Conservation (phyloP, 2,888 invertebrate genomes). For the Malthinus flaveolus region DNA sequence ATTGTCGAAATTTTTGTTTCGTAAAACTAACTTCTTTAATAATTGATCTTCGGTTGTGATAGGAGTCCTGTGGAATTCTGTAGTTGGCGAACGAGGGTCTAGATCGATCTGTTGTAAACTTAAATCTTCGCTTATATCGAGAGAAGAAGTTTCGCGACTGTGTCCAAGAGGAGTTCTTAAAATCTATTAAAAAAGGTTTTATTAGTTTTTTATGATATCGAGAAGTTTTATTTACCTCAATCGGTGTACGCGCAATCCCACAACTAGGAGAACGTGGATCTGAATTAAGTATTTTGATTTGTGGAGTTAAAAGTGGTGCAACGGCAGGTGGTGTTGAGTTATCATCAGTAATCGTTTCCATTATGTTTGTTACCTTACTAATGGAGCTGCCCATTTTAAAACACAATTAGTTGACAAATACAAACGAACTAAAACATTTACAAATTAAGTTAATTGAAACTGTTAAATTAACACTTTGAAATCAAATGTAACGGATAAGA, state of each 20-base stretch:
- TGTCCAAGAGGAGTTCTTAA: slow-evolving; percentile 8
- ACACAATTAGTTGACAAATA: neutral
- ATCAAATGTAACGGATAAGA: too few relatives aligned
- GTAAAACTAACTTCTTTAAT: slow-evolving; percentile 29
- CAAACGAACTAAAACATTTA: too few relatives aligned
- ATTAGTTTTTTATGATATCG: neutral
- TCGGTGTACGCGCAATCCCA: slow-evolving; percentile 62
- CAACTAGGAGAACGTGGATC: slow-evolving; percentile 66
- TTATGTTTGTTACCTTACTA: slow-evolving; percentile 32
- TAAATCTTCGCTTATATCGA: slow-evolving; percentile 3
- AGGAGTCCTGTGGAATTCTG: slow-evolving; percentile 64
- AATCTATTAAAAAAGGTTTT: slow-evolving; percentile 10
- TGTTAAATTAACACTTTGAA: too few relatives aligned
- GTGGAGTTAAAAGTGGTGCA: slow-evolving; percentile 37
- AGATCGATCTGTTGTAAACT: slow-evolving; percentile 25
- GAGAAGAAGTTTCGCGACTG: neutral
- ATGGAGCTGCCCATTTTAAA: slow-evolving; percentile 32
- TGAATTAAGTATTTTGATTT: slow-evolving; percentile 32
- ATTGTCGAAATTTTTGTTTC: slow-evolving; percentile 50
- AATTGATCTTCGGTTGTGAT: slow-evolving; percentile 46
- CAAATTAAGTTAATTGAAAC: too few relatives aligned
- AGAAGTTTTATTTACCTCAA: slow-evolving; percentile 55
- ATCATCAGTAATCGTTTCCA: slow-evolving; percentile 13
- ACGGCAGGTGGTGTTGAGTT: slow-evolving; percentile 14
- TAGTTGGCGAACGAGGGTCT: slow-evolving; percentile 63